Percentiles rank a stretch among this genome's conserved stretches.
Evolutionary conservation across 1,140 invertebrate species (phyloP).

Genomic region (Drosophila yakuba): DNA sequence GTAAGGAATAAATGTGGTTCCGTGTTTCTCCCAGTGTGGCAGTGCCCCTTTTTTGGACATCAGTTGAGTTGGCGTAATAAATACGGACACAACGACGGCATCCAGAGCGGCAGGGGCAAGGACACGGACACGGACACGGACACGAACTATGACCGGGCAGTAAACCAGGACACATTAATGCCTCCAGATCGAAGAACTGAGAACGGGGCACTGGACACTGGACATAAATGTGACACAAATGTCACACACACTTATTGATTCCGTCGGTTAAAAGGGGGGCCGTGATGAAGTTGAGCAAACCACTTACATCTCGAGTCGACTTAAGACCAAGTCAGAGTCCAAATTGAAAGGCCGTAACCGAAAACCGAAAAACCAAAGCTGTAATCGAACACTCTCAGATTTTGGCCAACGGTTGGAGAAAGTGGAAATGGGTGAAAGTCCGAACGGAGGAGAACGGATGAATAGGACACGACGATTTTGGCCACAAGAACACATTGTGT

Average conservation of each 20-base stretch:
- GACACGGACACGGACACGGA: conserved; percentile 21
- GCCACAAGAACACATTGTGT: conserved; percentile 26
- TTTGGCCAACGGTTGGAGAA: too few relatives aligned
- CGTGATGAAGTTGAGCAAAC: conserved; percentile 38
- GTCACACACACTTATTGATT: conserved; percentile 75
- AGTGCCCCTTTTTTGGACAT: conserved; percentile 26
- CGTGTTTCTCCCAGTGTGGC: neutral
- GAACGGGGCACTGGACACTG: neutral
- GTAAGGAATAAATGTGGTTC: too few relatives aligned
- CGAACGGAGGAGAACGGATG: neutral
- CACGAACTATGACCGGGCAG: conserved; percentile 52
- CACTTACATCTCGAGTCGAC: conserved; percentile 53
- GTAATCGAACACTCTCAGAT: conserved; percentile 42
- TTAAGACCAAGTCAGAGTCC: conserved; percentile 32
- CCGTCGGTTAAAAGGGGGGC: neutral
- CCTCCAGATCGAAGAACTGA: conserved; percentile 41
- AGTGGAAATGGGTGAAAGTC: neutral
- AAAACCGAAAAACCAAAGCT: conserved; percentile 50
- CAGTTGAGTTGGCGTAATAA: conserved; percentile 59
- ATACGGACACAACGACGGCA: conserved; percentile 60
- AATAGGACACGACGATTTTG: neutral
- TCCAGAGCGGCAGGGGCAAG: conserved; percentile 2
- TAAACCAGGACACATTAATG: conserved; percentile 71
- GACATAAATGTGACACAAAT: conserved; percentile 81
- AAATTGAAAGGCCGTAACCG: conserved; percentile 55